phyloP scores from a whole-genome alignment of 2,888 invertebrate species.

The Eristalinus aeneus region DNA sequence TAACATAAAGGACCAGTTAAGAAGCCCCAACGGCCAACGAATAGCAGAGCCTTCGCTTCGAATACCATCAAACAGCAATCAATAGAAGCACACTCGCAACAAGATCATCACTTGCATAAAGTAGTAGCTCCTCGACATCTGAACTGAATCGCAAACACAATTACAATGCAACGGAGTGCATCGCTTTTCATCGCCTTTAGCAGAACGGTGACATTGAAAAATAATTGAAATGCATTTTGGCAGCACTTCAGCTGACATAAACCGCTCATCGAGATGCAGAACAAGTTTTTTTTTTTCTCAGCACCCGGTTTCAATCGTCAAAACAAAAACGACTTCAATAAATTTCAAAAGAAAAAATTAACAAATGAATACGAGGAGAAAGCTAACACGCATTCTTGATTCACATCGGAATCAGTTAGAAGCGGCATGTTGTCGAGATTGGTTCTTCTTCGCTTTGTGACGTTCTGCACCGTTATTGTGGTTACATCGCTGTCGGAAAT shows the following conservation, averaged over 20 bases:
- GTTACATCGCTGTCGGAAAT: not conserved
- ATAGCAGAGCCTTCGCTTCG: no score
- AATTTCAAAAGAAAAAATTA: not conserved
- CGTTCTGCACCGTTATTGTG: not conserved
- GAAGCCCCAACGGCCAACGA: no score
- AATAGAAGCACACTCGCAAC: not conserved
- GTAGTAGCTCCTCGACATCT: no score
- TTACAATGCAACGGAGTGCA: not conserved
- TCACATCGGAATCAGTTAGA: conserved; percentile 30
- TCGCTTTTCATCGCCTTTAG: no score
- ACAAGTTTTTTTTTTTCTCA: conserved; percentile 34
- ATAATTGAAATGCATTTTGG: not conserved
- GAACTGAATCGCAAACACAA: not conserved
- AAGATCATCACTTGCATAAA: not conserved
- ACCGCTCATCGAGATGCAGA: conserved; percentile 35
- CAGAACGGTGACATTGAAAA: conserved; percentile 25
- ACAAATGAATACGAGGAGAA: conserved; percentile 24
- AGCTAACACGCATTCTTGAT: not conserved
- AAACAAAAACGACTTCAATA: not conserved
- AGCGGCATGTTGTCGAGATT: conserved; percentile 21
- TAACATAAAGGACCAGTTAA: no score
- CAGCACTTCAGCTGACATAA: conserved; percentile 1
- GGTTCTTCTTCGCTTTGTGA: not conserved
- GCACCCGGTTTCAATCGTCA: not conserved
- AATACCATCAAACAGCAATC: no score